Conservation (phyloP, 2,888 invertebrate species). For the Orchestes rusci region DNA sequence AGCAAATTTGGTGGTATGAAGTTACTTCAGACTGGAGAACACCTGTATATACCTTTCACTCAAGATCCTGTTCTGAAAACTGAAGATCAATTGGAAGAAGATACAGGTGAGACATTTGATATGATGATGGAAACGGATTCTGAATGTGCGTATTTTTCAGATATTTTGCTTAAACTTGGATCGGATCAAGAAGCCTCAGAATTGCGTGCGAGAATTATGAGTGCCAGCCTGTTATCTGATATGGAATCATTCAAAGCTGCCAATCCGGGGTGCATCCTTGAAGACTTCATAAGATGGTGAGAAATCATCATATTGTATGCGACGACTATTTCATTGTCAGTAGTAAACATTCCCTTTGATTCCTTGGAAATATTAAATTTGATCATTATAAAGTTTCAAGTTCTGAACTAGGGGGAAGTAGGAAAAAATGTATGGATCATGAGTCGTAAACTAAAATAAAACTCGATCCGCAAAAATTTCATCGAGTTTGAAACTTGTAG, state of each 20-base stretch:
- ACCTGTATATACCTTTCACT: slow-evolving; percentile 73
- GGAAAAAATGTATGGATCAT: too few relatives aligned
- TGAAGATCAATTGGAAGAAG: slow-evolving; percentile 92
- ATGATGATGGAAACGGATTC: neutral
- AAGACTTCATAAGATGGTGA: slow-evolving; percentile 92
- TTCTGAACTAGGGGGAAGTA: too few relatives aligned
- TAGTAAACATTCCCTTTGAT: too few relatives aligned
- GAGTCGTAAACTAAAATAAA: too few relatives aligned
- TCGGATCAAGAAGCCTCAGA: slow-evolving; percentile 77
- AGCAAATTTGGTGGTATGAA: slow-evolving; percentile 60
- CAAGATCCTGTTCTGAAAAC: slow-evolving; percentile 95
- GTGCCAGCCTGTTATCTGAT: slow-evolving; percentile 88
- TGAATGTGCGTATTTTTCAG: slow-evolving; percentile 34
- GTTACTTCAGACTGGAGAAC: slow-evolving; percentile 61
- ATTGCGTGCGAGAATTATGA: slow-evolving; percentile 88
- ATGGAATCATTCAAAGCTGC: slow-evolving; percentile 99
- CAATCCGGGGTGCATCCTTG: slow-evolving; percentile 83
- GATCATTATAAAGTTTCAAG: neutral
- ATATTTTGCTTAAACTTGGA: slow-evolving; percentile 80
- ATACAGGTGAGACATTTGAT: slow-evolving; percentile 49
- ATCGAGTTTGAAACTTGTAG: too few relatives aligned
- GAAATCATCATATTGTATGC: too few relatives aligned
- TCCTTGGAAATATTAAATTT: slow-evolving; percentile 4
- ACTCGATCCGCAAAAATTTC: too few relatives aligned
- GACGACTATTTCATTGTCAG: too few relatives aligned